Evolutionary conservation across 2,888 invertebrate species (phyloP), one percentile per base, ranked within the genome.

Genomic region (Hydrotaea diabolus): DNA sequence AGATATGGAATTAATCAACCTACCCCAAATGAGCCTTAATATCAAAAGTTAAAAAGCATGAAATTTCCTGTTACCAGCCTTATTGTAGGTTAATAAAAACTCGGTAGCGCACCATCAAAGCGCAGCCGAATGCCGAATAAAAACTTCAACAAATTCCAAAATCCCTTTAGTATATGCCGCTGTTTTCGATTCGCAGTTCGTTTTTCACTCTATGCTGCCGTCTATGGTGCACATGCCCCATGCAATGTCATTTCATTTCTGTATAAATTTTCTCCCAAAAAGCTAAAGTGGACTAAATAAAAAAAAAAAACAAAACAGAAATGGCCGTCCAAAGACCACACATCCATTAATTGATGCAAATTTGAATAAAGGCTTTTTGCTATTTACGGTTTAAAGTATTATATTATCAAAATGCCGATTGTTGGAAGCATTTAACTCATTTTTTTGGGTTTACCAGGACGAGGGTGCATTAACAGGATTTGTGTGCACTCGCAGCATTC

Each of bases 351-450:
- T 43, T 69, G 69, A 69, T 69, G 69, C 46, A 23, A 19, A 69
- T 69, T 69, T 69, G 69, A 69, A 69, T 46, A 46, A 66, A 46
- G 69, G 46, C 21, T 69, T 69, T 55, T 46, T 21, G 69, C 69
- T 46, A 69, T 69, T 69, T 69, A 23, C 23, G 69, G 23, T 69
- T 69, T 69, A 69, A 46, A 43, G 69, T 69, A 69, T 69, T 69
- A 69, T 23, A 69, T 46, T 69, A 46, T 69, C 69, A 69, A 69
- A 43, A 69, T 46, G 69, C 46, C 69, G 69, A 69, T 23, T 11
- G 19, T 46, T 69, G 43, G 15, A 19, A 46, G 69, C 46, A 69
- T 69, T 69, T 69, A 11, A 46, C 46, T 69, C 69, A 69, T 69
- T 69, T 31, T n/a, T 69, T 43, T 46, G 46, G 46, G 46, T 23